Evolutionary conservation across 2,797 vertebrate species (phyloP).

Genomic region (Xenentodon cancila): DNA sequence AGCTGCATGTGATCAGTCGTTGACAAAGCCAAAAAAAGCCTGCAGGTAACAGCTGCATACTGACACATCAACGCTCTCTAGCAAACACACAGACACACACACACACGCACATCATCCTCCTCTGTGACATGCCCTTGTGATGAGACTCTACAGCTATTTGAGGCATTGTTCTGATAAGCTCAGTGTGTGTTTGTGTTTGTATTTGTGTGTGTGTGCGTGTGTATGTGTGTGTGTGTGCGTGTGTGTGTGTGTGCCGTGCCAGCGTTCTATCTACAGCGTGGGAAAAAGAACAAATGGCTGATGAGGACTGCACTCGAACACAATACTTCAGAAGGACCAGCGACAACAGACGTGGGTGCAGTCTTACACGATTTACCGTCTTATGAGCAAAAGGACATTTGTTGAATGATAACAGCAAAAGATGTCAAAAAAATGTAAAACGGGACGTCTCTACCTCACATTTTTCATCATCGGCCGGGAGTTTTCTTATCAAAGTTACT

Average conservation of each 20-base stretch:
- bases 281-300: slow-evolving; percentile 87
- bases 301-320: slow-evolving; percentile 50
- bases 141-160: slow-evolving; percentile 79
- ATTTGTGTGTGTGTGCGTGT: slow-evolving; percentile 55
- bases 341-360: slow-evolving; percentile 26
- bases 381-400: background rate
- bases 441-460: background rate
- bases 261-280: slow-evolving; percentile 80
- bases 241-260: slow-evolving; percentile 58
- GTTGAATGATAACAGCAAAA: no score
- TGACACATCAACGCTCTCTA: slow-evolving; percentile 29
- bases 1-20: slow-evolving; percentile 59
- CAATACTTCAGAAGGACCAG: slow-evolving; percentile 47
- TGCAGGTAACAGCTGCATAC: slow-evolving; percentile 77
- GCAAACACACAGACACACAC: slow-evolving; percentile 22
- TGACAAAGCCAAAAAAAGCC: slow-evolving; percentile 75
- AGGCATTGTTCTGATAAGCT: slow-evolving; percentile 87
- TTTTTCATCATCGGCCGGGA: background rate
- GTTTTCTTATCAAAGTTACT: background rate
- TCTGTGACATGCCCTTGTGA: slow-evolving; percentile 73
- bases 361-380: background rate
- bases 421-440: background rate
- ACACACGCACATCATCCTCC: slow-evolving; percentile 35
- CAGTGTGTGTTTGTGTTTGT: slow-evolving; percentile 55
- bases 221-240: slow-evolving; percentile 48